Base-by-base conservation (phyloP, 1,140 invertebrate genomes). In the Pseudobourletiella spinata region DNA sequence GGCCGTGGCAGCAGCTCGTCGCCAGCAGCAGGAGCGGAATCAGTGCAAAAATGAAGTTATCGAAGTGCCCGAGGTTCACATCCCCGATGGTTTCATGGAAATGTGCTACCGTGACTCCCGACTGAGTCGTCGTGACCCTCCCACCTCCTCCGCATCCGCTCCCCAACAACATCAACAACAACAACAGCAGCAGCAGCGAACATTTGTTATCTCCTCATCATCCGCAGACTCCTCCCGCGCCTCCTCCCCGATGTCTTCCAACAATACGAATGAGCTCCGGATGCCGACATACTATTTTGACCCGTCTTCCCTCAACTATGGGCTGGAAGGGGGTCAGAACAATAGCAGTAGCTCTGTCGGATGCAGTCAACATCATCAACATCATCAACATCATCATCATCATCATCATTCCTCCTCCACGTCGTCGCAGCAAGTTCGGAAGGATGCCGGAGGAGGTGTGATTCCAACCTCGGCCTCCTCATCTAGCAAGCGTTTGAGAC, bases 1-100 rank as follows among this genome's bases (percentile, higher is more conserved):
- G n/a, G n/a, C n/a, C 35, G n/a, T n/a, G 11, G 35, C n/a, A 39
- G n/a, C 35, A n/a, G 35, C n/a, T 39, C n/a, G 11, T 39, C 35
- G n/a, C 11, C 11, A 39, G 35, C 35, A 39, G n/a, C 35, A 39
- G n/a, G n/a, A 39, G 11, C 11, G 11, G 11, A 39, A 48, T 6
- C 44, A 48, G 20, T 48, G 11, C 44, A 48, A 48, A 48, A 48
- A 48, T 48, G 44, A 48, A 48, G 44, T 48, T 22, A 22, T 15
- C 6, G 11, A 48, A 18, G 22, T 8, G 14, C 44, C 44, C 6
- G 44, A 48, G 22, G 20, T 48, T 8, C 44, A 48, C 14, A 18
- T 52, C 8, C 50, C 11, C 24, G 20, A 52, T 11, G 6, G 22
- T 6, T 15, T 48, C 22, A 11, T 48, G 20, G 44, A 14, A 6